Base-by-base conservation (phyloP, 1,140 invertebrate species). In the Papilio helenus region DNA sequence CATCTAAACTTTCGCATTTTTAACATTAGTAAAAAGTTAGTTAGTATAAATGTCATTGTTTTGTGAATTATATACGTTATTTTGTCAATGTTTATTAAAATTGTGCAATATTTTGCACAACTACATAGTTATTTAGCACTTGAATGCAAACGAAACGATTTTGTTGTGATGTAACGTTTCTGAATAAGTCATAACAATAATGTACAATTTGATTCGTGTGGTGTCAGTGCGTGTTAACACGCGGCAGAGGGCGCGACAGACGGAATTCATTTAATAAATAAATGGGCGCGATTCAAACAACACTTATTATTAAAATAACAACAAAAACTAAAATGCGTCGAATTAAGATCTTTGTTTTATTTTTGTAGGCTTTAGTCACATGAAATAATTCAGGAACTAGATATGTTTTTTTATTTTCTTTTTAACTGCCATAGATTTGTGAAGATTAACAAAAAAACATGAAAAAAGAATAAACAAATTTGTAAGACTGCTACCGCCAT, bases 111-210 rank as follows among this genome's bases (percentile, higher is more conserved):
- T n/a, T n/a, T n/a, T n/a, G n/a, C n/a, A n/a, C n/a, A n/a, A n/a
- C n/a, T n/a, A n/a, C n/a, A n/a, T n/a, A n/a, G n/a, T n/a, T n/a
- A n/a, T n/a, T n/a, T n/a, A n/a, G n/a, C n/a, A n/a, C n/a, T n/a
- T n/a, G n/a, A n/a, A n/a, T n/a, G n/a, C n/a, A n/a, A n/a, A n/a
- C n/a, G n/a, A n/a, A n/a, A n/a, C n/a, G n/a, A n/a, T n/a, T n/a
- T n/a, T 58, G 23, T n/a, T 23, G 23, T 26, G 12, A 61, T 14
- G 18, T 26, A n/a, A n/a, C n/a, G 10, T 61, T 26, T 26, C 20
- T 61, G 58, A 61, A 61, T 61, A 61, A 61, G 58, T 61, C 58
- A 61, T 61, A 61, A 61, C 58, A 23, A 58, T 10, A 20, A 23
- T 23, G 55, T 61, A 26, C 12, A 61, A 61, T 61, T 23, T 61